phyloP scores from a whole-genome alignment of 1,140 invertebrate species.

The Hylaeus volcanicus region DNA sequence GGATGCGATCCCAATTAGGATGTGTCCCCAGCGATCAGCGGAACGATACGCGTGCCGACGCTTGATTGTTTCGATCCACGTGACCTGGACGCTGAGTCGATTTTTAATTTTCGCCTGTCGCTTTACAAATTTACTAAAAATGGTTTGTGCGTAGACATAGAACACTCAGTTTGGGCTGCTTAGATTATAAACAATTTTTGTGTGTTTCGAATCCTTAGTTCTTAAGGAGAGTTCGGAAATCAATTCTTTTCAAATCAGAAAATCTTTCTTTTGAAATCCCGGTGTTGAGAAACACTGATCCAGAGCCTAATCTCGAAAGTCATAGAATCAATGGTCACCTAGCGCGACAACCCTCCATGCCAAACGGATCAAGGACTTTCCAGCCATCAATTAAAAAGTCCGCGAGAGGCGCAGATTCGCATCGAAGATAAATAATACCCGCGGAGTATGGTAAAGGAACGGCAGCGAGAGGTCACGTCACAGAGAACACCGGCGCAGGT shows the following conservation, averaged over 20 bases:
- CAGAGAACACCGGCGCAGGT: constrained; percentile 30
- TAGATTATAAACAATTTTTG: too few relatives aligned
- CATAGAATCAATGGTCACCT: too few relatives aligned
- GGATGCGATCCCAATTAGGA: constrained; percentile 39
- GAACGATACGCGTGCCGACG: constrained; percentile 27
- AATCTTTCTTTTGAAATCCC: too few relatives aligned
- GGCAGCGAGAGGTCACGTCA: constrained; percentile 44
- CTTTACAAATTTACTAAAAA: too few relatives aligned
- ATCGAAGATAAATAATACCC: constrained; percentile 31
- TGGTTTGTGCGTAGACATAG: too few relatives aligned
- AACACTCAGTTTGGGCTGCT: too few relatives aligned
- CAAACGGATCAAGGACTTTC: constrained; percentile 2
- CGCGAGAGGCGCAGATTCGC: constrained; percentile 10
- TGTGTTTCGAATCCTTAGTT: too few relatives aligned
- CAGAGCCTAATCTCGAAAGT: too few relatives aligned
- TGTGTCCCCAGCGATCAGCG: constrained; percentile 24
- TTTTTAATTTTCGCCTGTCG: constrained; percentile 27
- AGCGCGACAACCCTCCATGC: too few relatives aligned
- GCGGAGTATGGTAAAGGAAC: constrained; percentile 28
- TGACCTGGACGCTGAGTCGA: neutral
- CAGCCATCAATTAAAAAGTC: constrained; percentile 27
- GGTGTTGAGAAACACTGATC: too few relatives aligned
- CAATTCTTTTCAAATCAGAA: too few relatives aligned
- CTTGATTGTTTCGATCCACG: constrained; percentile 39
- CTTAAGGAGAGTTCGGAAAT: too few relatives aligned